Conservation (phyloP, 2,113 vertebrate species). For the Nematolebias whitei region DNA sequence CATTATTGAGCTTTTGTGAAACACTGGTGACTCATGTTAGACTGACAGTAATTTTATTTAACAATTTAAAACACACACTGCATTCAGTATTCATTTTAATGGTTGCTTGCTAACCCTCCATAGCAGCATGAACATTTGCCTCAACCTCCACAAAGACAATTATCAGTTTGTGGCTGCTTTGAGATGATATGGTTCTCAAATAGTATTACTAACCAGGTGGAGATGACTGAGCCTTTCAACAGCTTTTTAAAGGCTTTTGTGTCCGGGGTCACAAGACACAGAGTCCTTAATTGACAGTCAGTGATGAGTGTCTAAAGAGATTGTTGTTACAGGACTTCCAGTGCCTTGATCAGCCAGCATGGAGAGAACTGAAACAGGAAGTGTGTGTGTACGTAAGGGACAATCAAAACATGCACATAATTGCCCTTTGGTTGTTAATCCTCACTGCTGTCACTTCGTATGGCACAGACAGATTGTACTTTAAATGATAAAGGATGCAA, state of each 20-base stretch:
- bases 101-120: conserved; percentile 6
- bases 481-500: conserved; percentile 29
- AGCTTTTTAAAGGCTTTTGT: conserved; percentile 49
- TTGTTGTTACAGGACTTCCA: conserved; percentile 44
- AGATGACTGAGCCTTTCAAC: conserved; percentile 58
- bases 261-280: conserved; percentile 54
- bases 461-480: conserved; percentile 15
- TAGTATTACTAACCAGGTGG: conserved; percentile 59
- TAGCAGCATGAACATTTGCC: conserved; percentile 9
- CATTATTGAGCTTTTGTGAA: conserved; percentile 55
- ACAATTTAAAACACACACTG: conserved; percentile 24
- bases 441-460: conserved; percentile 14
- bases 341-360: conserved; percentile 56
- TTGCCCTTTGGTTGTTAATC: conserved; percentile 27
- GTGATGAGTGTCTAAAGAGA: conserved; percentile 62
- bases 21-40: conserved; percentile 48
- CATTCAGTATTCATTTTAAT: conserved; percentile 31
- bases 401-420: conserved; percentile 29
- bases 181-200: conserved; percentile 26
- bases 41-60: conserved; percentile 37
- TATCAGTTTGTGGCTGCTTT: conserved; percentile 23
- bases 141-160: conserved; percentile 11
- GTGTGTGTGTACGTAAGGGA: conserved; percentile 2
- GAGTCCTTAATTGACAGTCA: conserved; percentile 67
- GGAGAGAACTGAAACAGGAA: conserved; percentile 41